Base-by-base conservation (phyloP, 2,113 vertebrate species). In the Bombycilla garrulus region DNA sequence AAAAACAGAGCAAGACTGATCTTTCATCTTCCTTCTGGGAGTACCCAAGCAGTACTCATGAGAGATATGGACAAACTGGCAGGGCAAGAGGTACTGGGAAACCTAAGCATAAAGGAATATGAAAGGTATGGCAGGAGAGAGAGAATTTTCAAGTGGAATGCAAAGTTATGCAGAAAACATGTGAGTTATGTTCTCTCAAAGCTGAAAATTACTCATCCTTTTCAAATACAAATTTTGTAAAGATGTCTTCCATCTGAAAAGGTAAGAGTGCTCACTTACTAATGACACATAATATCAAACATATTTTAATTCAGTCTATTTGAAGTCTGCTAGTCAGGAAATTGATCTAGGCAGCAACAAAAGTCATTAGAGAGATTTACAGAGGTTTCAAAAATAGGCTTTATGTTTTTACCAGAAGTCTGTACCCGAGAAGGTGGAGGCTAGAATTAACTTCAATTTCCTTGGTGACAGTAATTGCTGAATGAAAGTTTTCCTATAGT, bases 221-320 rank as follows among this genome's bases (percentile, higher is more conserved):
- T 98, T 98, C 97, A 98, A 97, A 98, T 98, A 97, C 96, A 98
- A 98, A 98, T 97, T 36, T 93, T 89, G 86, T 84, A 82, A 97
- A 97, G 90, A 84, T 90, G 57, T 96, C 91, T 95, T 88, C 88
- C 91, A 72, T 92, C 91, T 96, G 90, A 88, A 96, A 96, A 97
- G 95, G 87, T 97, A 97, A 96, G 96, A 94, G 58, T 88, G 81
- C 74, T 97, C 90, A 86, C 95, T 96, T 96, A 61, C 91, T 93
- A 95, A 91, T 95, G 89, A 77, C 93, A 92, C 28, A 62, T 91
- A 95, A 67, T 79, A 88, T 92, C 71, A 90, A 96, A 89, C 54
- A 60, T 82, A 86, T 81, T 97, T 96, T 96, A 94, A 96, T 95
- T 96, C 78, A 45, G 71, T 88, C 81, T 96, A 90, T 83, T 96